Percentiles rank a stretch among this genome's conserved stretches.
Conservation (phyloP, 2,113 vertebrate species). For the Sphaerodactylus townsendi region DNA sequence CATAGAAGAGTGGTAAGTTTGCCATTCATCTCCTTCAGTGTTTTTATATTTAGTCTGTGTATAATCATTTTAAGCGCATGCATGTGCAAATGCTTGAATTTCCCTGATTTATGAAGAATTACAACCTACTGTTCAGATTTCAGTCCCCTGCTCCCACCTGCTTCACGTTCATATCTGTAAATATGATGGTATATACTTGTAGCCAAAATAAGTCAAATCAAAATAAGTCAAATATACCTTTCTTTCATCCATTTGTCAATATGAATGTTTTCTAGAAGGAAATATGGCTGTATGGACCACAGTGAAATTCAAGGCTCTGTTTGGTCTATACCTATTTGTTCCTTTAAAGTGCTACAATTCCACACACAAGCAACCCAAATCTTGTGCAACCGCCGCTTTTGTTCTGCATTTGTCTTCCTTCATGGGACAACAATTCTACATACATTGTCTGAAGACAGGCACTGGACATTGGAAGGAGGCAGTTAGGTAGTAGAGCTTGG, state of each 20-base stretch:
- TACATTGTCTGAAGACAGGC: no score
- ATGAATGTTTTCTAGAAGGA: neutral
- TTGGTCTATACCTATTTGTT: neutral
- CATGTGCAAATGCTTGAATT: neutral
- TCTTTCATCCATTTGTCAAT: neutral
- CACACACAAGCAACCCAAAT: neutral
- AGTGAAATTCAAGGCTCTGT: neutral
- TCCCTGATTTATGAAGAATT: neutral
- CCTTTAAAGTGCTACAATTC: neutral
- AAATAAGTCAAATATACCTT: no score
- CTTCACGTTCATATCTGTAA: neutral
- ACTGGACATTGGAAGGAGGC: no score
- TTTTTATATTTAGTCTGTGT: no score
- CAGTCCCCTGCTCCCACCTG: neutral
- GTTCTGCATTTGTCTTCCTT: no score
- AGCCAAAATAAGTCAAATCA: neutral
- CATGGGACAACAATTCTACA: no score
- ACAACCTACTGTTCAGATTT: neutral
- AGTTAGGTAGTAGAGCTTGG: no score
- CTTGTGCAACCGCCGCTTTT: neutral
- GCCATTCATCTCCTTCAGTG: neutral
- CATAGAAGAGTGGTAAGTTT: slow-evolving; percentile 81
- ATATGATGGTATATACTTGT: neutral
- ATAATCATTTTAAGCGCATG: neutral
- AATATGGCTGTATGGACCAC: neutral